phyloP scores from a whole-genome alignment of 2,888 invertebrate genomes.

The Priocnemis perturbator region DNA sequence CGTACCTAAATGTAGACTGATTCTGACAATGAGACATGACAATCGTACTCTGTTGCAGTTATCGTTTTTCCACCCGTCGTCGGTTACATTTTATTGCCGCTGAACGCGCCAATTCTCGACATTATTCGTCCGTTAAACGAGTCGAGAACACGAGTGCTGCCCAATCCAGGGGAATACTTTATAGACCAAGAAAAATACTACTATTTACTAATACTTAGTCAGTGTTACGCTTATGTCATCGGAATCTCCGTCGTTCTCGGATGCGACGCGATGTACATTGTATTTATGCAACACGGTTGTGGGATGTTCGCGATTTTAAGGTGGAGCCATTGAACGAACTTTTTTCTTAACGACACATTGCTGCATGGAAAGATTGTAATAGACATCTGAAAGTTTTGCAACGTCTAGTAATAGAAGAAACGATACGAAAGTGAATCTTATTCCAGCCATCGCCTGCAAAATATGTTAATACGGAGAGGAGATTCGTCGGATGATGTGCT shows the following conservation, averaged over 20 bases:
- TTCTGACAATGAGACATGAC: no score
- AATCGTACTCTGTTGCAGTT: conserved; percentile 6
- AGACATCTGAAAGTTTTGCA: no score
- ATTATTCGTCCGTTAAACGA: not conserved
- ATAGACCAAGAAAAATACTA: not conserved
- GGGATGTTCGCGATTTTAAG: not conserved
- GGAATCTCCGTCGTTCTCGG: not conserved
- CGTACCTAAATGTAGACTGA: no score
- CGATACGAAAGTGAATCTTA: no score
- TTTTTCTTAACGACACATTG: no score
- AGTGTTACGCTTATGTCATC: not conserved
- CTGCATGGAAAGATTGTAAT: no score
- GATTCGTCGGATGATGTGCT: not conserved
- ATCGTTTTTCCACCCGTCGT: not conserved
- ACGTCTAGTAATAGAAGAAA: no score
- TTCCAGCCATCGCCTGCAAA: conserved; percentile 1
- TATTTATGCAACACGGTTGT: conserved; percentile 1
- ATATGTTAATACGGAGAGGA: not conserved
- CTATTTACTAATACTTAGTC: not conserved
- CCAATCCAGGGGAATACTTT: conserved; percentile 5
- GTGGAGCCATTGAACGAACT: not conserved
- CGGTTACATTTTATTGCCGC: not conserved
- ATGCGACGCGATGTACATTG: not conserved
- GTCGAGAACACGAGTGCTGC: not conserved
- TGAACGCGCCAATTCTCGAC: not conserved